A percentile compares a stretch with the other conserved stretches of the same genome.
phyloP scores from a whole-genome alignment of 2,113 vertebrate species.

The Zapornia atra region DNA sequence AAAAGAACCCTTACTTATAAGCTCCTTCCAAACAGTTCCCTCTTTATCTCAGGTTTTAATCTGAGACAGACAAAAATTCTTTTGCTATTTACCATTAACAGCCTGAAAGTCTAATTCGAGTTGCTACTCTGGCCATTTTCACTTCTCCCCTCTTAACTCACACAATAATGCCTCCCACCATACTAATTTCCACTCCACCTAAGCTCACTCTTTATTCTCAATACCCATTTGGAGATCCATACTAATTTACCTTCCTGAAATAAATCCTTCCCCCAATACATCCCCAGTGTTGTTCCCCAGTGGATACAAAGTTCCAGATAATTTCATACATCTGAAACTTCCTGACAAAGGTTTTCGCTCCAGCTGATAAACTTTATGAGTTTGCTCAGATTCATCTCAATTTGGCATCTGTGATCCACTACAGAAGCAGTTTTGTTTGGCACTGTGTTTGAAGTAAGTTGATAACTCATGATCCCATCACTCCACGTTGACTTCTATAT shows the following conservation, averaged over 20 bases:
- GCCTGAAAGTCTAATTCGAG: background rate
- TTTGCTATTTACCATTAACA: background rate
- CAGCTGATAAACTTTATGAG: background rate
- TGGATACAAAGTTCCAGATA: background rate
- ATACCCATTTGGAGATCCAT: background rate
- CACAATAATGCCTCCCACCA: background rate
- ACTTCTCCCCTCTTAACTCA: background rate
- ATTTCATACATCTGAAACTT: background rate
- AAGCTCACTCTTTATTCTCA: background rate
- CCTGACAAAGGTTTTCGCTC: accelerated
- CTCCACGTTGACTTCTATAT: background rate
- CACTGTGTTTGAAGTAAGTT: background rate
- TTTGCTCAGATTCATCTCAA: background rate
- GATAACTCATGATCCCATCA: background rate
- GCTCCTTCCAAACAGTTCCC: background rate
- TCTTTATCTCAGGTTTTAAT: background rate
- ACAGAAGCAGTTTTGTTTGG: background rate
- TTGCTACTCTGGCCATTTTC: background rate
- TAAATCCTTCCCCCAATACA: background rate
- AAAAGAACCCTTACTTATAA: background rate
- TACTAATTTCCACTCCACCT: background rate
- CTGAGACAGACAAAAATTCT: background rate
- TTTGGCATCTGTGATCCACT: background rate
- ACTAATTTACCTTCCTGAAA: background rate
- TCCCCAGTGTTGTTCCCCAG: background rate